A percentile compares a stretch with the other conserved stretches of the same genome.
Evolutionary conservation across 2,888 invertebrate genomes (phyloP).

Genomic region (Abrostola tripartita): DNA sequence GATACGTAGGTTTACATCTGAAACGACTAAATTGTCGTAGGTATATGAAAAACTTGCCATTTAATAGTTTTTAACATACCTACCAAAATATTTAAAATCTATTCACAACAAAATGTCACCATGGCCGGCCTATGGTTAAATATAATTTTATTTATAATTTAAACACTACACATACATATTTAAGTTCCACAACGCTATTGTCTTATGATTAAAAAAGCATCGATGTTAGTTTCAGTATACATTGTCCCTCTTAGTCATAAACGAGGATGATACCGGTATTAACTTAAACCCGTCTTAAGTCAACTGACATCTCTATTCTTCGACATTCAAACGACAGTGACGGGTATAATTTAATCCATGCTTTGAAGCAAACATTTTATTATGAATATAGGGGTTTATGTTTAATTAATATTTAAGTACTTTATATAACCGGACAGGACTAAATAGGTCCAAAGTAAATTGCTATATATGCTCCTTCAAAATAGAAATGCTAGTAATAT

Average conservation of each 20-base stretch:
- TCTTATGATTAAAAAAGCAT: conserved; percentile 75
- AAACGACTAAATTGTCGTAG: conserved; percentile 1
- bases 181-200: conserved; percentile 61
- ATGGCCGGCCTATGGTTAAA: conserved; percentile 49
- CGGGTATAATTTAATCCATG: no score
- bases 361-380: no score
- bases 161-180: no score
- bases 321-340: no score
- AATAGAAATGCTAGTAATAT: conserved; percentile 54
- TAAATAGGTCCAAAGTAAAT: conserved; percentile 18
- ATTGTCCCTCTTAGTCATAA: conserved; percentile 9
- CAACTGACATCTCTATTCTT: no score
- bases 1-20: conserved; percentile 8
- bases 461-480: conserved; percentile 26
- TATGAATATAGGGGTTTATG: no score
- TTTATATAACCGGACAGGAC: conserved; percentile 25
- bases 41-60: neutral
- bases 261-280: no score
- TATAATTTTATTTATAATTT: conserved; percentile 39
- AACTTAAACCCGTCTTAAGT: no score
- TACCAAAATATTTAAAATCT: conserved; percentile 3
- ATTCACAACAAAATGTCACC: conserved; percentile 1
- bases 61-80: neutral
- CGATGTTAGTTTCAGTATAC: conserved; percentile 62
- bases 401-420: conserved; percentile 30